Percentiles rank a stretch among this genome's conserved stretches.
Evolutionary conservation across 1,140 invertebrate species (phyloP).

Genomic region (Argopecten irradians): DNA sequence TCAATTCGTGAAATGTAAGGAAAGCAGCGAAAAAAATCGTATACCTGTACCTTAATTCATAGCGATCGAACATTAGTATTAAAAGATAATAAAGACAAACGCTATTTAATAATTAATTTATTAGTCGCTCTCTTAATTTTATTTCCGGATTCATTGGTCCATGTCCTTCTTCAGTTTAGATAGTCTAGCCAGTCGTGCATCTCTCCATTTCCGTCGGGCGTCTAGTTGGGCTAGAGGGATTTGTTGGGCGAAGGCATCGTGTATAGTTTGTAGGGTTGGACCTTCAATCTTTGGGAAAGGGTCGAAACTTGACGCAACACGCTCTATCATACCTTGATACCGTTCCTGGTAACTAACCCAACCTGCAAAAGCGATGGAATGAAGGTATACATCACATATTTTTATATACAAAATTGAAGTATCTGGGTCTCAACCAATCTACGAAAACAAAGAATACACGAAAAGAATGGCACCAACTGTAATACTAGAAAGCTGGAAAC

Average conservation of each 20-base stretch:
- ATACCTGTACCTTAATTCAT: no score
- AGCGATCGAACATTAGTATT: no score
- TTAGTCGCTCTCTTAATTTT: no score
- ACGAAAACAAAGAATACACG: no score
- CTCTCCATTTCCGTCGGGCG: slow-evolving; percentile 88
- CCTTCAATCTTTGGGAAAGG: slow-evolving; percentile 57
- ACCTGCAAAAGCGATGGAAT: slow-evolving; percentile 74
- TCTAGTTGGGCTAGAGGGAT: slow-evolving; percentile 86
- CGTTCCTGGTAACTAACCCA: slow-evolving; percentile 85
- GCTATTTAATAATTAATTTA: no score
- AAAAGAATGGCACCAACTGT: no score
- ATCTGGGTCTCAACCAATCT: no score
- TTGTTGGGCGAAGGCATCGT: slow-evolving; percentile 51
- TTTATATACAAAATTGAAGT: no score
- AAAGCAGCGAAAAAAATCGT: no score
- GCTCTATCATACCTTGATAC: slow-evolving; percentile 79
- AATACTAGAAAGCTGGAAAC: no score
- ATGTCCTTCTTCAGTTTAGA: slow-evolving; percentile 59
- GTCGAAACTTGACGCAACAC: slow-evolving; percentile 54
- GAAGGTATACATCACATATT: not conserved
- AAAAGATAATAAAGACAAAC: no score
- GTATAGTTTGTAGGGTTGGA: slow-evolving; percentile 59
- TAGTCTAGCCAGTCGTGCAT: slow-evolving; percentile 88
- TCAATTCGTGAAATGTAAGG: no score
- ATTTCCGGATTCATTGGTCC: not conserved